These are phyloP conservation scores for Rhabditoides inermis DNA, from an alignment of 2,888 invertebrate genomes.

Conservation along the genomic window DNA sequence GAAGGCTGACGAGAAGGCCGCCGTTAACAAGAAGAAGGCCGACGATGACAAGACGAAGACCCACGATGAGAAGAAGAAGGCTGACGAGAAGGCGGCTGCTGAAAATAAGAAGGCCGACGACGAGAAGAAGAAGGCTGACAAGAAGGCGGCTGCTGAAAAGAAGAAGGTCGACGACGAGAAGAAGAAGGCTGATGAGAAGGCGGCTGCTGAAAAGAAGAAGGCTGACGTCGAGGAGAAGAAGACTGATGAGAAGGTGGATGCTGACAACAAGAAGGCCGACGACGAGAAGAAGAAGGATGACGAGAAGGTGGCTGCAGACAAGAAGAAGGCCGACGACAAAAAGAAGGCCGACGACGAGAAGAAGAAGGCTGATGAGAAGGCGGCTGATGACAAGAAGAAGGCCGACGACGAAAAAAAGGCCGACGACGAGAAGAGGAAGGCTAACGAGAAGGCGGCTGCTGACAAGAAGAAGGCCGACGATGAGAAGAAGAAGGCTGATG, in stretches of 20 bases:
- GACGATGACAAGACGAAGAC: slow-evolving; percentile 5
- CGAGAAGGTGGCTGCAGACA: no score
- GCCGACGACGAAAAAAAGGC: slow-evolving; percentile 3
- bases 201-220: slow-evolving; percentile 9
- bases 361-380: slow-evolving; percentile 1
- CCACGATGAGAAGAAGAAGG: no score
- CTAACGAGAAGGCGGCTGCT: no score
- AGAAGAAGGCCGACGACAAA: neutral
- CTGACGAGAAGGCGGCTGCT: no score
- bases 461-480: no score
- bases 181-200: no score
- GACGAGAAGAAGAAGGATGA: no score
- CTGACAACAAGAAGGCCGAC: slow-evolving; percentile 9
- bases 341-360: slow-evolving; percentile 6
- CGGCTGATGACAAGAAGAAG: slow-evolving; percentile 5
- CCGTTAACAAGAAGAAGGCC: slow-evolving; percentile 6
- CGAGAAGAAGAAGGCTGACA: slow-evolving; percentile 7
- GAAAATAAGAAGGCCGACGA: no score
- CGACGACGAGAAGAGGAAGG: no score
- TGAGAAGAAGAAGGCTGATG: slow-evolving; percentile 7
- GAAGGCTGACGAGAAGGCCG: neutral
- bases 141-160: slow-evolving; percentile 4
- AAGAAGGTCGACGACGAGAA: slow-evolving; percentile 5
- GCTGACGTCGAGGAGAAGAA: slow-evolving; percentile 5
- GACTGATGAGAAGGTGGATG: slow-evolving; percentile 7